Evolutionary conservation across 2,797 vertebrate species (phyloP).

Genomic region (Peromyscus melanophrys): DNA sequence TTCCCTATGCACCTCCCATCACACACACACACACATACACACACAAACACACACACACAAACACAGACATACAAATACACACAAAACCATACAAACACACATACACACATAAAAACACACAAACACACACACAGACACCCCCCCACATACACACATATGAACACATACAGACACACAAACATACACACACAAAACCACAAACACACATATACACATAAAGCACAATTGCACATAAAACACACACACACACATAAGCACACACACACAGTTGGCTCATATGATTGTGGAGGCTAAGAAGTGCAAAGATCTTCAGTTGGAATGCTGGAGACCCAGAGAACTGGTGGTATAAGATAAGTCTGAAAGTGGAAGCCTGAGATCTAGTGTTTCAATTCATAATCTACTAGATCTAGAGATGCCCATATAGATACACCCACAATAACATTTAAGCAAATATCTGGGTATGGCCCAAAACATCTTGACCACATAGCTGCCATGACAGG

Average conservation of each 20-base stretch:
- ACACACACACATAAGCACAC: background rate
- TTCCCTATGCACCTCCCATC: background rate
- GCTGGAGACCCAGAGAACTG: background rate
- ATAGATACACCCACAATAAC: background rate
- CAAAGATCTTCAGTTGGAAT: background rate
- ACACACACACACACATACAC: background rate
- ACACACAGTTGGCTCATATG: background rate
- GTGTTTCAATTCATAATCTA: conserved; percentile 35
- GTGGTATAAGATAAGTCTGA: background rate
- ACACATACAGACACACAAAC: background rate
- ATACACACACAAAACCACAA: background rate
- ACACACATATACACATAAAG: background rate
- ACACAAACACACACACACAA: background rate
- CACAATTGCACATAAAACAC: background rate
- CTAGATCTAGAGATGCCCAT: background rate
- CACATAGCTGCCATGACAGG: no score
- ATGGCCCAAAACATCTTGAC: background rate
- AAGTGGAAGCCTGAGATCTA: background rate
- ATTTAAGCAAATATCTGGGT: conserved; percentile 15
- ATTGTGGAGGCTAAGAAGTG: background rate
- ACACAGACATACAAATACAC: background rate
- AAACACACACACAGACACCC: background rate
- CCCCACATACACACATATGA: background rate
- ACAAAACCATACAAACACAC: background rate
- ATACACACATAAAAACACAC: background rate